Evolutionary conservation across 2,888 invertebrate species (phyloP), one percentile per base, ranked within the genome.

Genomic region (Busseola fusca): DNA sequence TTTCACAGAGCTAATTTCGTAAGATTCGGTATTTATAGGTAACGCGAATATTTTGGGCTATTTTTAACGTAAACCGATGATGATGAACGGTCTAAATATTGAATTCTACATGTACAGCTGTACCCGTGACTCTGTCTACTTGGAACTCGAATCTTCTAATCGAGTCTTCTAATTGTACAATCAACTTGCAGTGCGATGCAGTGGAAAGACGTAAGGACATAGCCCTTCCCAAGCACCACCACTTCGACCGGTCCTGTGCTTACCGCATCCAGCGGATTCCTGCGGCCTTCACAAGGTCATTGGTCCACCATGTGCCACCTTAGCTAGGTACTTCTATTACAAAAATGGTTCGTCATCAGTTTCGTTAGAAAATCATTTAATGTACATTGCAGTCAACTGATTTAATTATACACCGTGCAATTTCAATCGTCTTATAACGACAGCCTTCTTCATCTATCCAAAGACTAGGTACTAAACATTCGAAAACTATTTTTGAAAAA

Each of bases 1-100:
- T 85, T 57, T 84, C 84, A 84, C 63, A 40, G 34, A 6, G 42
- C 74, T 86, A 84, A 85, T 85, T 78, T 66, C 34, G 78, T 78
- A 64, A 65, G 52, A 48, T 58, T 63, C 52, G 64, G 69, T 85
- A 82, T 76, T 78, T 63, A 70, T 78, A 50, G 12, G n/a, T 50
- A 84, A 42, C 70, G 48, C 37, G 42, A 70, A 84, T 80, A 80
- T 78, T 84, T 82, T 78, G 69, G 76, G 67, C 64, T 83, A 81
- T 85, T 83, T 84, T 73, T 82, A 82, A 80, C 74, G 73, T 81
- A 65, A 78, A 81, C 78, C 54, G 57, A 79, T 50, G 59, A 73
- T 75, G 75, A 79, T 73, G 79, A 16, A 34, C 21, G 48, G 48
- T 75, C 58, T 75, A 79, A 75, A 79, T 79, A 73, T 59, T 73